Evolutionary conservation across 2,113 vertebrate genomes (phyloP).

Genomic region (Pelvicachromis taeniatus): DNA sequence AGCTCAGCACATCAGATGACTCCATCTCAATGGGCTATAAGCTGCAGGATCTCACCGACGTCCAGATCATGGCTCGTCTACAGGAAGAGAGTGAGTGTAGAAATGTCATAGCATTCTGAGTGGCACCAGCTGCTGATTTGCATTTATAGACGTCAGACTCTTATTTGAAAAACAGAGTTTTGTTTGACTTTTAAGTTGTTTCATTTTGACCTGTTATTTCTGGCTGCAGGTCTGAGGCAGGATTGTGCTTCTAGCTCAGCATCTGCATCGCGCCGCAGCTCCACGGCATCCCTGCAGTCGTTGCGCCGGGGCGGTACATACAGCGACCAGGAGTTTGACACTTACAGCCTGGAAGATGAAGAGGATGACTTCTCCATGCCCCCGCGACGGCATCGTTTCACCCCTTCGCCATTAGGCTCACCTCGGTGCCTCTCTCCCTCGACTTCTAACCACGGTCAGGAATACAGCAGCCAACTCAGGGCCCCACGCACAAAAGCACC

Average conservation of each 20-base stretch:
- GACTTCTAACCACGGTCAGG: conserved; percentile 67
- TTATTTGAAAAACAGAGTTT: not conserved
- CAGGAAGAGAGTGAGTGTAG: conserved; percentile 86
- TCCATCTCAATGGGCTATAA: conserved; percentile 95
- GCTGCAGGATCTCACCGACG: conserved; percentile 90
- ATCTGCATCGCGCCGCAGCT: conserved; percentile 83
- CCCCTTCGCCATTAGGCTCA: conserved; percentile 82
- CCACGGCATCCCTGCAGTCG: conserved; percentile 84
- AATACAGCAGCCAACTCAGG: conserved; percentile 51
- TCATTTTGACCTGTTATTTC: not conserved
- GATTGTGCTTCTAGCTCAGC: conserved; percentile 87
- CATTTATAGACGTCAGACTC: not conserved
- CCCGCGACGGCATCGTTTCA: conserved; percentile 76
- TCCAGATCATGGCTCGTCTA: conserved; percentile 91
- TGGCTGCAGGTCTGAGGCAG: conserved; percentile 81
- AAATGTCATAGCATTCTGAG: not conserved
- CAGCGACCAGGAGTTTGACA: conserved; percentile 90
- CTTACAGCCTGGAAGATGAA: conserved; percentile 86
- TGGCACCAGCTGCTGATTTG: not conserved
- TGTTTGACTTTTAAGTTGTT: not conserved
- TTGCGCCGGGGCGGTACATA: conserved; percentile 82
- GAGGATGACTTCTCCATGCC: conserved; percentile 76
- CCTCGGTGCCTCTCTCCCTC: conserved; percentile 86
- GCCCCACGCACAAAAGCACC: conserved; percentile 75
- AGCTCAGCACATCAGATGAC: conserved; percentile 89